Conservation (phyloP, 2,888 invertebrate species). For the Coecobrya sp. region DNA sequence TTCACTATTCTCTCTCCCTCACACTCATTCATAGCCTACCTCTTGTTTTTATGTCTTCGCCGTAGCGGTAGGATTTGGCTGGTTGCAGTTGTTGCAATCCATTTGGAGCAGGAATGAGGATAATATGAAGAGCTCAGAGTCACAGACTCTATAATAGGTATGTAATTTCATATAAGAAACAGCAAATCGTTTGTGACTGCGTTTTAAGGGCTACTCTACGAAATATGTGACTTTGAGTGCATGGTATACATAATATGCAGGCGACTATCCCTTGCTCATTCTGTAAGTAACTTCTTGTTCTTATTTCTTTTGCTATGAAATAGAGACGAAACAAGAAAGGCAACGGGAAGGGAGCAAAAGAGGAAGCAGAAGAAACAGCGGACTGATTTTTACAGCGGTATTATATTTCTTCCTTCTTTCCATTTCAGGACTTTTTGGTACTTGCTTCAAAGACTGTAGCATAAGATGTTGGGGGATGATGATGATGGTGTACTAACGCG, state of each 20-base stretch:
- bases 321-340: slow-evolving; percentile 61
- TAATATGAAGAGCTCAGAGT: slow-evolving; percentile 64
- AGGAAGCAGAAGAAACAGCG: slow-evolving; percentile 59
- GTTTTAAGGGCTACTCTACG: slow-evolving; percentile 12
- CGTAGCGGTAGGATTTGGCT: background rate
- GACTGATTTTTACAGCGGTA: slow-evolving; percentile 80
- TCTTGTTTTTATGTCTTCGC: slow-evolving; percentile 27
- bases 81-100: slow-evolving; percentile 81
- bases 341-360: background rate
- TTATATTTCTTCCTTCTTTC: slow-evolving; percentile 74
- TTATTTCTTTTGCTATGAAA: slow-evolving; percentile 48
- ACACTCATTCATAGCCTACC: slow-evolving; percentile 34
- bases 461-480: slow-evolving; percentile 33
- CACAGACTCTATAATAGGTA: slow-evolving; percentile 18
- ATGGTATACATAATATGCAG: slow-evolving; percentile 33
- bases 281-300: background rate
- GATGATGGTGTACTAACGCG: slow-evolving; percentile 46
- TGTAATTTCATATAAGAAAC: background rate
- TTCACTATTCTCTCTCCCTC: slow-evolving; percentile 3
- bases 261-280: background rate
- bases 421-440: slow-evolving; percentile 44
- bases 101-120: slow-evolving; percentile 57
- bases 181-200: background rate
- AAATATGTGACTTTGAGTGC: slow-evolving; percentile 51
- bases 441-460: slow-evolving; percentile 39